Percentiles rank a stretch among this genome's conserved stretches.
Evolutionary conservation across 2,113 vertebrate genomes (phyloP).

Genomic region (Pristiophorus japonicus): DNA sequence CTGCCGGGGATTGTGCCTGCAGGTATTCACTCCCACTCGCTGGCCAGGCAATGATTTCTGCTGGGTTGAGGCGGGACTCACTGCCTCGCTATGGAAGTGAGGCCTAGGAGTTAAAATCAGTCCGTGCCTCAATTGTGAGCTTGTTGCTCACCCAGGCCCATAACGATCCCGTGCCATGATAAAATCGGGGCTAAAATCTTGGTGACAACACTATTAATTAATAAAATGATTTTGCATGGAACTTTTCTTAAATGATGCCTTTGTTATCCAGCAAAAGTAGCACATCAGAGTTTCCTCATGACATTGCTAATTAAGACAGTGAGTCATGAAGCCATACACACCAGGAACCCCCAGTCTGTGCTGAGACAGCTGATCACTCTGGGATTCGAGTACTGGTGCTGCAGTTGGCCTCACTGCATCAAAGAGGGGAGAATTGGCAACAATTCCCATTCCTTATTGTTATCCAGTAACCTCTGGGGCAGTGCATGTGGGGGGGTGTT

Average conservation of each 20-base stretch:
- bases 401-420: not conserved
- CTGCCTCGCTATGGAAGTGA: not conserved
- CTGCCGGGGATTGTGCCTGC: not conserved
- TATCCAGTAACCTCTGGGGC: not conserved
- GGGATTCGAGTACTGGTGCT: not conserved
- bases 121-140: not conserved
- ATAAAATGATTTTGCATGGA: not conserved
- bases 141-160: not conserved
- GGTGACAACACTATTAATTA: no score
- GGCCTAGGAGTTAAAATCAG: not conserved
- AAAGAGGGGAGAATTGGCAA: not conserved
- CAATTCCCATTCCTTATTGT: not conserved
- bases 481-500: not conserved
- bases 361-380: not conserved
- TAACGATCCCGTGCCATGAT: not conserved
- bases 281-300: not conserved
- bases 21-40: not conserved
- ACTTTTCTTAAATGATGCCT: not conserved
- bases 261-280: not conserved
- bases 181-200: not conserved
- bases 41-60: not conserved
- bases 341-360: not conserved
- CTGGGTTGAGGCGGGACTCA: not conserved
- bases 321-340: not conserved
- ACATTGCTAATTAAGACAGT: not conserved